phyloP scores from a whole-genome alignment of 2,113 vertebrate species.

The Salvelinus sp. region DNA sequence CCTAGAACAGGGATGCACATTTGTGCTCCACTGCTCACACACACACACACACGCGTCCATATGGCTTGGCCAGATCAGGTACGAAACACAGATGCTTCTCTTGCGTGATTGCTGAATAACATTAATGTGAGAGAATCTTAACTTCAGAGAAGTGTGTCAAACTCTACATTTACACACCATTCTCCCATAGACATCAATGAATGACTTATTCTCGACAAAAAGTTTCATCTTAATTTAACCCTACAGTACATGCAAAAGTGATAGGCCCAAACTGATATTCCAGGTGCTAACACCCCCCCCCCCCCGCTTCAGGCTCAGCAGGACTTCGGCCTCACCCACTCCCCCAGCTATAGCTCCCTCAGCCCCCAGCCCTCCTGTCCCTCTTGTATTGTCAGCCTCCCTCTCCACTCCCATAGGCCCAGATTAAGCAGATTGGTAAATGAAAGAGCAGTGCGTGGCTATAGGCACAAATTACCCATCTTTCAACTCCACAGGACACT shows the following conservation, averaged over 20 bases:
- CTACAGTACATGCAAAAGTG: too few species aligned
- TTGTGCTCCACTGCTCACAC: background rate
- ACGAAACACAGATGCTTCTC: background rate
- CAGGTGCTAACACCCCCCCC: background rate
- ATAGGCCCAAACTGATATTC: too few species aligned
- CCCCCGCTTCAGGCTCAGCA: background rate
- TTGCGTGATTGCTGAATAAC: background rate
- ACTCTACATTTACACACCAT: background rate
- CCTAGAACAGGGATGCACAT: background rate
- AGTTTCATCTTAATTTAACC: too few species aligned
- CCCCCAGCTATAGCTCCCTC: background rate
- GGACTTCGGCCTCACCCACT: background rate
- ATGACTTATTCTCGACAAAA: too few species aligned
- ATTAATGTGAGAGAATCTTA: too few species aligned
- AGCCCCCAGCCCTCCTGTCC: background rate
- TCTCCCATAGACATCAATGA: background rate
- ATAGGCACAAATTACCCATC: slow-evolving; percentile 30
- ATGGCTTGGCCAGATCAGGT: background rate
- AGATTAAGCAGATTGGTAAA: slow-evolving; percentile 33
- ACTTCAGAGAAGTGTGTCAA: too few species aligned
- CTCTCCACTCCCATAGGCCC: background rate
- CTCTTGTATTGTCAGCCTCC: background rate
- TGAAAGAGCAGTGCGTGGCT: slow-evolving; percentile 27
- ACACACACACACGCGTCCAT: slow-evolving; percentile 5
- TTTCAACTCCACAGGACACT: slow-evolving; percentile 37